Conservation (phyloP, 1,140 invertebrate species). For the Micrasema minimum region DNA sequence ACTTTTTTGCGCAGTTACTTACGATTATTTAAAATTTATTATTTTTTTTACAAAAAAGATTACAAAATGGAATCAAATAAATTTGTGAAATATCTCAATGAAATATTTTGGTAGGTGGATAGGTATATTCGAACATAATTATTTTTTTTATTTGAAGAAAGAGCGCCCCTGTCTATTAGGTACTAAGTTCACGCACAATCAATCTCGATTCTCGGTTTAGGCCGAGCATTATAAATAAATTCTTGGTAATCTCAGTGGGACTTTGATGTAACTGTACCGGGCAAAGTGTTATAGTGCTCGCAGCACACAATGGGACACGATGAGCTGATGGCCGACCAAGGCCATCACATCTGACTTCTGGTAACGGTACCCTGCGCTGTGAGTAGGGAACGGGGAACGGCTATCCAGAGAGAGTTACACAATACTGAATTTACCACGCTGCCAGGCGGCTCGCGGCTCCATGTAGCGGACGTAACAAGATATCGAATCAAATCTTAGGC, state of each 20-base stretch:
- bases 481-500: background rate
- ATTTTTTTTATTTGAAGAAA: too few relatives aligned
- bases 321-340: background rate
- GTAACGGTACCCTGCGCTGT: conserved; percentile 24
- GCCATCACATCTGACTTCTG: conserved; percentile 22
- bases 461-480: background rate
- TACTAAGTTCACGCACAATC: conserved; percentile 20
- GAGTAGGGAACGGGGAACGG: background rate
- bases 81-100: too few relatives aligned
- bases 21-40: too few relatives aligned
- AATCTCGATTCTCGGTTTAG: background rate
- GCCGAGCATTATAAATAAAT: background rate
- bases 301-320: background rate
- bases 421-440: conserved; percentile 1
- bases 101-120: too few relatives aligned
- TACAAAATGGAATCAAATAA: too few relatives aligned
- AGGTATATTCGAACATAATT: too few relatives aligned
- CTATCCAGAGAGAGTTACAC: conserved; percentile 19
- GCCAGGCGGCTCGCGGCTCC: background rate
- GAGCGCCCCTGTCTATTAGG: too few relatives aligned
- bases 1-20: too few relatives aligned
- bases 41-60: too few relatives aligned
- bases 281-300: background rate
- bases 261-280: too few relatives aligned
- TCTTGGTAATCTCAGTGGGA: background rate